Percentiles rank a stretch among this genome's conserved stretches.
phyloP scores from a whole-genome alignment of 1,140 invertebrate genomes.

The Akabosia matsudoensis region DNA sequence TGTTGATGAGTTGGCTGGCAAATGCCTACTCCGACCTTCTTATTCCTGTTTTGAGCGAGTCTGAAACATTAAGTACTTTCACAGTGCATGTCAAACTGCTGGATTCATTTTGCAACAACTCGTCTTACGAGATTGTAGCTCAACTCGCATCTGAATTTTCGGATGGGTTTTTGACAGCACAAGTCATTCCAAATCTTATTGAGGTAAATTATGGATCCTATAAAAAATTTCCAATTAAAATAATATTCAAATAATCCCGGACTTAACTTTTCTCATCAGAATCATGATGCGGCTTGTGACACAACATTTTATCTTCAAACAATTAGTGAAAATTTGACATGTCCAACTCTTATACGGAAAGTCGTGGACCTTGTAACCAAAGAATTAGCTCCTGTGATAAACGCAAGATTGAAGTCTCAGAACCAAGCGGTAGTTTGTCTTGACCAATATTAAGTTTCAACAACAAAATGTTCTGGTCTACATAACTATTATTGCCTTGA shows the following conservation, averaged over 20 bases:
- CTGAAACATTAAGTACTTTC: not conserved
- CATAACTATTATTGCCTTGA: not conserved
- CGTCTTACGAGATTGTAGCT: constrained; percentile 11
- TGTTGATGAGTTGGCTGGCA: constrained; percentile 20
- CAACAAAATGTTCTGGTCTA: not conserved
- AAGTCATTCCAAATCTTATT: constrained; percentile 1
- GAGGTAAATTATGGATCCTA: not conserved
- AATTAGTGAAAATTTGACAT: constrained; percentile 26
- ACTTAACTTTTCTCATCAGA: constrained; percentile 1
- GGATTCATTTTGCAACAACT: not conserved
- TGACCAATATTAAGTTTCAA: not conserved
- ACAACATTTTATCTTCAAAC: constrained; percentile 27
- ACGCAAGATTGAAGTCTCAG: not conserved
- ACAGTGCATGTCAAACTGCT: not conserved
- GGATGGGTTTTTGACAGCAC: not conserved
- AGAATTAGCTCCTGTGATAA: not conserved
- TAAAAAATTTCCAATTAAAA: not conserved
- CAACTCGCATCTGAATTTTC: constrained; percentile 1
- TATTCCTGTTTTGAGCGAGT: not conserved
- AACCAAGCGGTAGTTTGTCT: not conserved
- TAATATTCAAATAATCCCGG: not conserved
- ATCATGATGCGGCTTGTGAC: constrained; percentile 1
- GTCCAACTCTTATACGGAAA: constrained; percentile 15
- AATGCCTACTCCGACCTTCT: constrained; percentile 12
- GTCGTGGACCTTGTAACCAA: not conserved